phyloP scores from a whole-genome alignment of 1,140 invertebrate genomes.

The Saxidomus purpurata region DNA sequence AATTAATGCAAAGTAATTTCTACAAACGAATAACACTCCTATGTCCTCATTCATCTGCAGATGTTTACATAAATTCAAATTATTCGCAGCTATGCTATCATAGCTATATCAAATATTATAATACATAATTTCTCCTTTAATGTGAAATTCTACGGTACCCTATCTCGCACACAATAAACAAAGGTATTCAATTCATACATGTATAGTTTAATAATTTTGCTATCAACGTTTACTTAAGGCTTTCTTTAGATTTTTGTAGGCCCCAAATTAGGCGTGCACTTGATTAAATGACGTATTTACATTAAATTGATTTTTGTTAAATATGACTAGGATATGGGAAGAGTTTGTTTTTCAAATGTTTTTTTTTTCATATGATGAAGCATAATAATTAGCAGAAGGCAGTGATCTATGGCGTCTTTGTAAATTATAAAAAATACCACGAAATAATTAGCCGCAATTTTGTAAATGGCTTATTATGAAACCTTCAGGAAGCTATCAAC shows the following conservation, averaged over 20 bases:
- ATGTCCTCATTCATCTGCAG: neutral
- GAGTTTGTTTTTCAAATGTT: constrained; percentile 57
- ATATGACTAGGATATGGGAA: neutral
- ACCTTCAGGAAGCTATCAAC: neutral
- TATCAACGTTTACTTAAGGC: constrained; percentile 52
- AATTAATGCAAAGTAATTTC: constrained; percentile 13
- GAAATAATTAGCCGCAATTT: constrained; percentile 60
- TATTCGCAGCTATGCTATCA: constrained; percentile 17
- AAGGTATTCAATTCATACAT: constrained; percentile 38
- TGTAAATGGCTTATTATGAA: constrained; percentile 55
- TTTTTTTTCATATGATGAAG: constrained; percentile 33
- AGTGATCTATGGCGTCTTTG: constrained; percentile 45
- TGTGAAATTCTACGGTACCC: constrained; percentile 40
- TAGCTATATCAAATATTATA: constrained; percentile 39
- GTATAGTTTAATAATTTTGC: constrained; percentile 50
- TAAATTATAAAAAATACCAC: constrained; percentile 3
- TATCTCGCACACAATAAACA: constrained; percentile 51
- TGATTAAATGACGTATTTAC: constrained; percentile 61
- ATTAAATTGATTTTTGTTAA: constrained; percentile 53
- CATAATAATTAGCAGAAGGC: constrained; percentile 46
- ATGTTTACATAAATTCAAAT: constrained; percentile 33
- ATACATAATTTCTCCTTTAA: constrained; percentile 48
- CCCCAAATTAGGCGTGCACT: constrained; percentile 52
- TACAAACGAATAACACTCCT: neutral
- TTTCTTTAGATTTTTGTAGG: constrained; percentile 45